A percentile compares a stretch with the other conserved stretches of the same genome.
Evolutionary conservation across 2,113 vertebrate genomes (phyloP).

Genomic region (Pangasianodon hypophthalmus): DNA sequence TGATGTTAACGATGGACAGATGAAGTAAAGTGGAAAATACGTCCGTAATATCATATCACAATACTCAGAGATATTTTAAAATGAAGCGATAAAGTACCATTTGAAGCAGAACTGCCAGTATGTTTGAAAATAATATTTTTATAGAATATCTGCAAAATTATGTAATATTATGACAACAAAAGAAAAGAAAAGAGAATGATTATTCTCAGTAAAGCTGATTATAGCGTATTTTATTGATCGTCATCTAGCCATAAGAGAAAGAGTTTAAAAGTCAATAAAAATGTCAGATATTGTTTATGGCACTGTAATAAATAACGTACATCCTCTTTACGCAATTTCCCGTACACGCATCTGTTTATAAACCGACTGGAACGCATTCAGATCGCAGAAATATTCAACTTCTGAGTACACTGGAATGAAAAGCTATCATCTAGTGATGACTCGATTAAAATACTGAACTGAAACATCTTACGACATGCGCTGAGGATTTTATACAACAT

Average conservation of each 20-base stretch:
- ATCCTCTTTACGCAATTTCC: neutral
- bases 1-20: too few relatives aligned
- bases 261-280: neutral
- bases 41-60: too few relatives aligned
- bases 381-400: neutral
- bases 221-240: too few relatives aligned
- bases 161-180: too few relatives aligned
- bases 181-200: too few relatives aligned
- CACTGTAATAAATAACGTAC: neutral
- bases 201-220: too few relatives aligned
- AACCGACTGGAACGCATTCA: neutral
- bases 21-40: too few relatives aligned
- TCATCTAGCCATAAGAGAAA: neutral
- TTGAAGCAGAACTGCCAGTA: too few relatives aligned
- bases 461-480: neutral
- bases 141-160: too few relatives aligned
- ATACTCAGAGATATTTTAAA: too few relatives aligned
- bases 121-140: too few relatives aligned
- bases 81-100: too few relatives aligned
- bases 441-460: neutral
- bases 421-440: neutral
- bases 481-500: neutral
- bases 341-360: neutral
- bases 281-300: neutral
- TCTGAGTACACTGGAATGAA: neutral